These are phyloP conservation scores for Oenanthe melanoleuca DNA, from an alignment of 2,113 vertebrate genomes.

Conservation along the genomic window DNA sequence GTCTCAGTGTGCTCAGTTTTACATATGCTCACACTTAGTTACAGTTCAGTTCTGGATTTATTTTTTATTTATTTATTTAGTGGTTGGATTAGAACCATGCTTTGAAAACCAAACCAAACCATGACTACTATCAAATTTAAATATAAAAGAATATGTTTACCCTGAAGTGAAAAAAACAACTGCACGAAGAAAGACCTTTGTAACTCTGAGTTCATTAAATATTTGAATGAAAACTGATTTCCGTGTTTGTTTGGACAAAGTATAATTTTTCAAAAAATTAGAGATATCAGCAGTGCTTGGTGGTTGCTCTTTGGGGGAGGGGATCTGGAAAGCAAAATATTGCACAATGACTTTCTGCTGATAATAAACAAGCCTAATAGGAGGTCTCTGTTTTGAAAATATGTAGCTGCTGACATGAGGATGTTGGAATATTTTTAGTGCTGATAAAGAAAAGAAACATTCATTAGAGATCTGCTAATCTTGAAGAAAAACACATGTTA, in stretches of 20 bases:
- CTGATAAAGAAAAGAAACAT: constrained; percentile 24
- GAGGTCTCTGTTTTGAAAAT: constrained; percentile 40
- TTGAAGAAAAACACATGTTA: not conserved
- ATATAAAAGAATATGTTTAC: not conserved
- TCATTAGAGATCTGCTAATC: not conserved
- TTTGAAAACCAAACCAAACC: not conserved
- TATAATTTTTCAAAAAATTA: not conserved
- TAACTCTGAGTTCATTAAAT: not conserved
- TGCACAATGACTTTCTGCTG: not conserved
- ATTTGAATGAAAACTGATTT: constrained; percentile 1
- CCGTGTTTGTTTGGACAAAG: not conserved
- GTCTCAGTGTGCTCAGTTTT: not conserved
- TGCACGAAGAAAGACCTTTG: not conserved
- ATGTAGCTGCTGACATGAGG: constrained; percentile 29
- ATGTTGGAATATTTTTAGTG: constrained; percentile 43
- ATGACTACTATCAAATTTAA: not conserved
- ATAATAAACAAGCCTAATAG: constrained; percentile 4
- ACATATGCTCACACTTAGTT: not conserved
- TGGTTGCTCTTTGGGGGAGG: not conserved
- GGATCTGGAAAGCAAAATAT: not conserved
- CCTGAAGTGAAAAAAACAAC: not conserved
- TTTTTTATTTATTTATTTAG: not conserved
- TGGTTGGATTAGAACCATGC: not conserved
- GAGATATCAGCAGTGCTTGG: not conserved
- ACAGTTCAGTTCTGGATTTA: not conserved